phyloP scores from a whole-genome alignment of 1,140 invertebrate species.

The Microplitis demolitor region DNA sequence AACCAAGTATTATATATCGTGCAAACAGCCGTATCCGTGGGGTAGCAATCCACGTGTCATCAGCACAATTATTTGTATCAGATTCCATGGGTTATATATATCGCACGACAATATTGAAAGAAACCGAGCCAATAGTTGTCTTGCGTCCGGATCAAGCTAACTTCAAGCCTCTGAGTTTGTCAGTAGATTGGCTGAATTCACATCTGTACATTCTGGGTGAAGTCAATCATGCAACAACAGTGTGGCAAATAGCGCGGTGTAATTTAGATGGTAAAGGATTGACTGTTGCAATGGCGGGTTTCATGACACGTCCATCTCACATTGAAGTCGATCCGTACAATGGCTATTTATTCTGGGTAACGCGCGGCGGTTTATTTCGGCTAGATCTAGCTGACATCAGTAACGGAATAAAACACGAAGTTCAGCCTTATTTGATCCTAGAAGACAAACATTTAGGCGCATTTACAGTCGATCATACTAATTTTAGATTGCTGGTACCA shows the following conservation, averaged over 20 bases:
- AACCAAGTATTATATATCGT: slow-evolving; percentile 65
- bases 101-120: slow-evolving; percentile 58
- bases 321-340: slow-evolving; percentile 91
- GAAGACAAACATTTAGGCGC: slow-evolving; percentile 68
- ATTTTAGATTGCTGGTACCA: slow-evolving; percentile 80
- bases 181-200: slow-evolving; percentile 86
- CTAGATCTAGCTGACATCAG: slow-evolving; percentile 77
- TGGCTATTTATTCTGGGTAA: slow-evolving; percentile 86
- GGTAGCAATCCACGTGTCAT: slow-evolving; percentile 74
- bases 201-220: slow-evolving; percentile 80
- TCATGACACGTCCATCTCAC: slow-evolving; percentile 71
- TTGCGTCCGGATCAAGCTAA: slow-evolving; percentile 64
- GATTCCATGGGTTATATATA: slow-evolving; percentile 71
- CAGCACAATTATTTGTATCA: slow-evolving; percentile 75
- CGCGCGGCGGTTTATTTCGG: slow-evolving; percentile 73
- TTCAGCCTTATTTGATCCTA: slow-evolving; percentile 63
- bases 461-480: slow-evolving; percentile 80
- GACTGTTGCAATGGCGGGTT: slow-evolving; percentile 70
- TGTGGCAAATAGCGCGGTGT: slow-evolving; percentile 77
- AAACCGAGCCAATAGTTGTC: slow-evolving; percentile 59
- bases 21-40: slow-evolving; percentile 61
- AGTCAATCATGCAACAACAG: slow-evolving; percentile 61
- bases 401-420: slow-evolving; percentile 68
- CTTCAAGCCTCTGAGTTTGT: slow-evolving; percentile 70
- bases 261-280: slow-evolving; percentile 72